These are phyloP conservation scores for Prinia subflava DNA, from an alignment of 2,113 vertebrate species.

Conservation along the genomic window DNA sequence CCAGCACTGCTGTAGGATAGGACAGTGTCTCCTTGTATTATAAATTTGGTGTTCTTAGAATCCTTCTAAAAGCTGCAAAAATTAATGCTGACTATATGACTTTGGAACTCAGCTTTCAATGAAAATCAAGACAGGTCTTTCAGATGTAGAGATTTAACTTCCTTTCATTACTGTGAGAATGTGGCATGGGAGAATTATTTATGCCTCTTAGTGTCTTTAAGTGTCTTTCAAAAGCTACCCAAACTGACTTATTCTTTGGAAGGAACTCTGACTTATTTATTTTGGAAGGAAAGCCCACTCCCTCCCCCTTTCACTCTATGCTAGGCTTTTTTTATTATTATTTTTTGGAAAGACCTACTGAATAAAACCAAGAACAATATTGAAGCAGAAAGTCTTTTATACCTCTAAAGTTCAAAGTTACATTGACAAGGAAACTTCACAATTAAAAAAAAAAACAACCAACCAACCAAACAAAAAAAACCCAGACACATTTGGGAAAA, in stretches of 20 bases:
- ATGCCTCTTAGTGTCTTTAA: neutral
- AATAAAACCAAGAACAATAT: neutral
- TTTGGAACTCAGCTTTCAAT: neutral
- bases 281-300: neutral
- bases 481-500: neutral
- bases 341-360: neutral
- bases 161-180: neutral
- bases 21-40: neutral
- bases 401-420: neutral
- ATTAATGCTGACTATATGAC: neutral
- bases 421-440: neutral
- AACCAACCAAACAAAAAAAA: neutral
- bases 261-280: neutral
- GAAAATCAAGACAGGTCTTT: neutral
- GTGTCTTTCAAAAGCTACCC: neutral
- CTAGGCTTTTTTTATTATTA: neutral
- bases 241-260: neutral
- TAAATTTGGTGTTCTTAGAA: neutral
- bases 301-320: neutral
- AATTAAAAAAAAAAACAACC: neutral
- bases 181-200: neutral
- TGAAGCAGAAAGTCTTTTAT: neutral
- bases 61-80: neutral
- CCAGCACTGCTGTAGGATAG: neutral
- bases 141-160: neutral